These are phyloP conservation scores for Leptinotarsa undecemlineata DNA, from an alignment of 1,140 invertebrate genomes.

Conservation along the genomic window DNA sequence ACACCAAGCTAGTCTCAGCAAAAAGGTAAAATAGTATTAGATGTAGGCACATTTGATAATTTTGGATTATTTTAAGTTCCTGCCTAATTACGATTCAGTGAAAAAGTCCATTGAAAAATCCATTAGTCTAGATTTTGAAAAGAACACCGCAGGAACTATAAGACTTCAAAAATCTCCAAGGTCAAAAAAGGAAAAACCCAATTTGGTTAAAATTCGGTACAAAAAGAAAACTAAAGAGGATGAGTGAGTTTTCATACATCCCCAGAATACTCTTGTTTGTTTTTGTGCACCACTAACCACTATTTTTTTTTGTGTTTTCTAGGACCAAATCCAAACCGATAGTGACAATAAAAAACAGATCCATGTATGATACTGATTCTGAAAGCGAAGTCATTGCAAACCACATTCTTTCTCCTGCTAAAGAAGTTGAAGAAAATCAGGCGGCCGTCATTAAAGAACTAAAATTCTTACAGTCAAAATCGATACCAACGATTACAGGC, in stretches of 20 bases:
- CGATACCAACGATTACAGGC: slow-evolving; percentile 15
- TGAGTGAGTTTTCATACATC: background rate
- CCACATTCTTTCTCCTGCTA: background rate
- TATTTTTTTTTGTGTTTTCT: background rate
- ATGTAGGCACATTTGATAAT: background rate
- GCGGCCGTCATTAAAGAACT: slow-evolving; percentile 36
- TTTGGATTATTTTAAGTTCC: slow-evolving; percentile 27
- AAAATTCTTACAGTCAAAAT: slow-evolving; percentile 16
- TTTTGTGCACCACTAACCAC: background rate
- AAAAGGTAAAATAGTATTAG: slow-evolving; percentile 41
- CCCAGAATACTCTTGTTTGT: too few species aligned
- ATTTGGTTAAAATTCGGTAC: slow-evolving; percentile 16
- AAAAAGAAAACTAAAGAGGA: slow-evolving; percentile 11
- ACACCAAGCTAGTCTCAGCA: slow-evolving; percentile 45
- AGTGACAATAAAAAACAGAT: slow-evolving; percentile 37
- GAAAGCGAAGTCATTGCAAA: slow-evolving; percentile 34
- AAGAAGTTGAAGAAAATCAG: slow-evolving; percentile 14
- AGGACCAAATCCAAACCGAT: slow-evolving; percentile 10
- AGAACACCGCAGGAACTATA: background rate
- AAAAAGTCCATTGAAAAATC: slow-evolving; percentile 34
- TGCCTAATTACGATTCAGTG: slow-evolving; percentile 32
- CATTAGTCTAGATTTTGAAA: slow-evolving; percentile 23
- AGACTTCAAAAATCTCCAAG: slow-evolving; percentile 17
- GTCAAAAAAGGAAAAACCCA: slow-evolving; percentile 22
- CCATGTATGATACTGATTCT: slow-evolving; percentile 43